These are phyloP conservation scores for Micoletzkya japonica DNA, from an alignment of 2,888 invertebrate genomes.

Conservation along the genomic window DNA sequence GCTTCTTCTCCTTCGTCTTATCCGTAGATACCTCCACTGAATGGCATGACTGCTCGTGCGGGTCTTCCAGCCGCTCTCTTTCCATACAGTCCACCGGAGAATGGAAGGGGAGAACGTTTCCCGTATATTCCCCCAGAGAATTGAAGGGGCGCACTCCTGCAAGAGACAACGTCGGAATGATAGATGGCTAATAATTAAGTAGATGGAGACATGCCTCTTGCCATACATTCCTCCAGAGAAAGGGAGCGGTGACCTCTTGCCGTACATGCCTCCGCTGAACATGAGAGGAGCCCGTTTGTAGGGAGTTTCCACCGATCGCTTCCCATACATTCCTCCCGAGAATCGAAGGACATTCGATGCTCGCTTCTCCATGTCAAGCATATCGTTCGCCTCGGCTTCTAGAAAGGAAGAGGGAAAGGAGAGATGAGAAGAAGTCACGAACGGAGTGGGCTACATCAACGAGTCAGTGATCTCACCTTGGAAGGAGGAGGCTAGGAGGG, in stretches of 20 bases:
- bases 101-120: background rate
- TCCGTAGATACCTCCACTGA: background rate
- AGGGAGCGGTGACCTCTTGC: background rate
- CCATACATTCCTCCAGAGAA: background rate
- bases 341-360: background rate
- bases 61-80: background rate
- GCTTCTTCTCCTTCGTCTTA: too few relatives aligned
- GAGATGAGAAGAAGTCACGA: background rate
- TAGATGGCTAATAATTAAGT: too few relatives aligned
- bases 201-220: too few relatives aligned
- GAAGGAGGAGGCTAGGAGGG: too few relatives aligned
- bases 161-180: too few relatives aligned
- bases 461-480: too few relatives aligned
- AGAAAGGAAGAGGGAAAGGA: background rate
- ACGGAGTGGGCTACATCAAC: too few relatives aligned
- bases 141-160: too few relatives aligned
- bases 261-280: background rate
- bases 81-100: background rate
- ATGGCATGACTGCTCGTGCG: background rate
- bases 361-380: background rate
- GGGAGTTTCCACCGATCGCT: background rate
- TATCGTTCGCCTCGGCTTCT: too few relatives aligned
- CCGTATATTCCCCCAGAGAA: background rate
- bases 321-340: conserved; percentile 25
- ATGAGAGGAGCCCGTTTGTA: too few relatives aligned